Evolutionary conservation across 2,113 vertebrate species (phyloP), one percentile per base, ranked within the genome.

Genomic region (Hypocryptadius cinnamomeus): DNA sequence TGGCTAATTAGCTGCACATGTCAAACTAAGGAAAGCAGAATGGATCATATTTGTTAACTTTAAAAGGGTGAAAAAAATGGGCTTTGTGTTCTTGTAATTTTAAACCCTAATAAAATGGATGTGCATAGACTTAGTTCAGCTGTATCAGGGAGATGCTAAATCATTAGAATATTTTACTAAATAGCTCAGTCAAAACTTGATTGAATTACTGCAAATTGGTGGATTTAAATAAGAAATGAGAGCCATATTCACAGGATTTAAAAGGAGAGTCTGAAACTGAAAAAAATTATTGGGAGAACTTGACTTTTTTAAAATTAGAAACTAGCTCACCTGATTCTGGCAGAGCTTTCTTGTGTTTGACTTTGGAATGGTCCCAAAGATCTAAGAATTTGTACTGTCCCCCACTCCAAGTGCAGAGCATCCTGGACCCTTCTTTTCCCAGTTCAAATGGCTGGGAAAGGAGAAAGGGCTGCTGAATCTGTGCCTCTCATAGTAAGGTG

Each of bases 1-100:
- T 40, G 66, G 66, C 79, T 95, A 91, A 93, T 95, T 69, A 92
- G 80, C 72, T 88, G 64, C 65, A 90, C 60, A 65, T 50, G 72
- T 85, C 88, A 90, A 87, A 61, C 39, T 31, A 92, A 92, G 65
- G 65, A 25, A 91, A 92, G 59, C 50, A 73, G 70, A 93, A 79
- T 72, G 66, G 37, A 84, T 68, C 40, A 17, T 61, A 89, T 50
- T 79, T 72, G 40, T 73, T 79, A 76, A 80, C 53, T 77, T 86
- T 3, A 64, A 88, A 81, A 53, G 25, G 45, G 13, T 76, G 45
- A 69, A 85, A 94, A 59, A 89, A 88, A 50, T 68, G 47, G 13
- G 2, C 1, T 68, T 68, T 85, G 10, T 54, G 72, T 57, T 27
- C 35, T 76, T 72, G 21, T 85, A 51, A 68, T 82, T 86, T 91